Percentiles rank a stretch among this genome's conserved stretches.
Evolutionary conservation across 2,888 invertebrate species (phyloP).

Genomic region (Anthrax anthrax): DNA sequence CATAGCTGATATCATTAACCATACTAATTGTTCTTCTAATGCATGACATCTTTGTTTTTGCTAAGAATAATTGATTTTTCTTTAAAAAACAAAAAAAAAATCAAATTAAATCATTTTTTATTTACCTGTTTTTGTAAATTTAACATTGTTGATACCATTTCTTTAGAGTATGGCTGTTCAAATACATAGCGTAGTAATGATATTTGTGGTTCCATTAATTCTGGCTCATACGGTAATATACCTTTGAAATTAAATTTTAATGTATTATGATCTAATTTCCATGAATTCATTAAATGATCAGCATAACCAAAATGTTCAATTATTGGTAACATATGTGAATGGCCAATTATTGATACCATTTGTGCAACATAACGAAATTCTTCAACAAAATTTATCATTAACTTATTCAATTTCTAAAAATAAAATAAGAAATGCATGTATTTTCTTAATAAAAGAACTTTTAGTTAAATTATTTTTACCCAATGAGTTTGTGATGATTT

Average conservation of each 20-base stretch:
- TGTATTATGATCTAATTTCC: slow-evolving; percentile 82
- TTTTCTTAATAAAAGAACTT: neutral
- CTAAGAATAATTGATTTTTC: slow-evolving; percentile 22
- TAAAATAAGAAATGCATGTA: slow-evolving; percentile 6
- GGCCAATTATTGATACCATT: slow-evolving; percentile 88
- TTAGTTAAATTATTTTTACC: slow-evolving; percentile 39
- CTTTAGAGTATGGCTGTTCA: slow-evolving; percentile 88
- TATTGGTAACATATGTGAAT: slow-evolving; percentile 82
- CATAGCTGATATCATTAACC: slow-evolving; percentile 81
- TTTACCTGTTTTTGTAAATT: slow-evolving; percentile 77
- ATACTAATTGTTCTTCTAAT: slow-evolving; percentile 84
- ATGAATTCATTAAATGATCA: slow-evolving; percentile 78
- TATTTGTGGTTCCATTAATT: slow-evolving; percentile 77
- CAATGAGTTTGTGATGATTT: slow-evolving; percentile 65
- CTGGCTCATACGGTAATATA: slow-evolving; percentile 78
- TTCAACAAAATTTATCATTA: slow-evolving; percentile 79
- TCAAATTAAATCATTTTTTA: too few species aligned
- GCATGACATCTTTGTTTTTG: slow-evolving; percentile 77
- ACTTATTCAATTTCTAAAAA: slow-evolving; percentile 62
- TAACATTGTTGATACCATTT: slow-evolving; percentile 91
- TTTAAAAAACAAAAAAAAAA: neutral
- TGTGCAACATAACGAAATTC: slow-evolving; percentile 88
- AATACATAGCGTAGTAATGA: slow-evolving; percentile 75
- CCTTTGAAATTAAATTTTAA: slow-evolving; percentile 46
- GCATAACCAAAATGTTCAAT: slow-evolving; percentile 87